These are phyloP conservation scores for Hypotaenidia philippensis DNA, from an alignment of 2,797 vertebrate species.

Conservation along the genomic window DNA sequence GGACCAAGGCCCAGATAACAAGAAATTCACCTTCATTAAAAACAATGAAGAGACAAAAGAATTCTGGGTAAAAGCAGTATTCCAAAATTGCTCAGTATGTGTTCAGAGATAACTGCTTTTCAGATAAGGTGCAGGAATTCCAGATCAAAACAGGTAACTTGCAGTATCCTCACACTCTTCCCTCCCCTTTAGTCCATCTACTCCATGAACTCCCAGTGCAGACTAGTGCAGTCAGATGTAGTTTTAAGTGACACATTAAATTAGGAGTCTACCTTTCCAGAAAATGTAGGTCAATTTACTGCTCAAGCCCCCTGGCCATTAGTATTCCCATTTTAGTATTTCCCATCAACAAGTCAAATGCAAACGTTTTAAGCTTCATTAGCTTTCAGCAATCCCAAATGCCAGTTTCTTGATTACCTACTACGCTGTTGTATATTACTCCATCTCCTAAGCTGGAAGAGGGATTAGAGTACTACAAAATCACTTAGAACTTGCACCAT, in stretches of 20 bases:
- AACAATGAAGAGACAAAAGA: neutral
- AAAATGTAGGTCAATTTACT: neutral
- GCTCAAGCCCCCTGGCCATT: neutral
- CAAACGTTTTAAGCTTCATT: constrained; percentile 2
- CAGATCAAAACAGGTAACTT: neutral
- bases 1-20: neutral
- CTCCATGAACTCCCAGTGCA: neutral
- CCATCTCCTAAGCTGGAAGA: neutral
- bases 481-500: constrained; percentile 11
- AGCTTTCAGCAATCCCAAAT: constrained; percentile 26
- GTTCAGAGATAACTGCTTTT: neutral
- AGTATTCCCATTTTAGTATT: neutral
- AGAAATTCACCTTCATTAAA: neutral
- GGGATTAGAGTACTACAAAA: constrained; percentile 23
- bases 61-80: neutral
- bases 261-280: neutral
- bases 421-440: neutral
- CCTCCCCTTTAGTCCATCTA: neutral
- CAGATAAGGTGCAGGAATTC: neutral
- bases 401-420: neutral
- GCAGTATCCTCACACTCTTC: neutral
- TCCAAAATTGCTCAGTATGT: neutral
- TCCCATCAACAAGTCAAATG: constrained; percentile 20
- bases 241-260: neutral
- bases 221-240: neutral